These are phyloP conservation scores for Phasia obesa DNA, from an alignment of 2,888 invertebrate species.

Conservation along the genomic window DNA sequence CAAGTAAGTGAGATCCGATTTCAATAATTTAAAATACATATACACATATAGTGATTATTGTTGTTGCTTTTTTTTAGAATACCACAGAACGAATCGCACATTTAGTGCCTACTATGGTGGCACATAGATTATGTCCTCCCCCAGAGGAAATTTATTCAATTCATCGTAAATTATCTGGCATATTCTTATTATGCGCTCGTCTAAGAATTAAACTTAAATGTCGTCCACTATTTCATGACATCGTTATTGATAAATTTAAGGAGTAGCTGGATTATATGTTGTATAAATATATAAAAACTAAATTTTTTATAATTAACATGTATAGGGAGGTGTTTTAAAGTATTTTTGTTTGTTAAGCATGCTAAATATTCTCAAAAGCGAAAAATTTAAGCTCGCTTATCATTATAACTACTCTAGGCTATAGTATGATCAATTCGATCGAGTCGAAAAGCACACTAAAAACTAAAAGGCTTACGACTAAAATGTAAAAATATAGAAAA, in stretches of 20 bases:
- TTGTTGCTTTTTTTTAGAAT: slow-evolving; percentile 75
- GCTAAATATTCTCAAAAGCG: too few relatives aligned
- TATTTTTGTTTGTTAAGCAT: too few relatives aligned
- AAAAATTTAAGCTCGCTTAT: too few relatives aligned
- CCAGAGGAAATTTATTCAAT: slow-evolving; percentile 99
- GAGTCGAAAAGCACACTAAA: too few relatives aligned
- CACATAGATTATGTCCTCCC: slow-evolving; percentile 96
- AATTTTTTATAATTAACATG: too few relatives aligned
- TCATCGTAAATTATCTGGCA: slow-evolving; percentile 97
- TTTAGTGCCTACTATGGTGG: slow-evolving; percentile 95
- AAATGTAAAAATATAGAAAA: too few relatives aligned
- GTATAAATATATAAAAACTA: too few relatives aligned
- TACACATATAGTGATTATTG: slow-evolving; percentile 40
- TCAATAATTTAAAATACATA: neutral
- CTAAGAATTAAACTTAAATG: slow-evolving; percentile 92
- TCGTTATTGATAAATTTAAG: slow-evolving; percentile 83
- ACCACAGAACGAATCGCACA: slow-evolving; percentile 92
- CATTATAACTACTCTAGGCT: too few relatives aligned
- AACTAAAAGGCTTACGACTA: too few relatives aligned
- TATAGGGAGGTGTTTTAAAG: too few relatives aligned
- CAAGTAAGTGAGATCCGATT: slow-evolving; percentile 83
- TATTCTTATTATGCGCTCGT: slow-evolving; percentile 95
- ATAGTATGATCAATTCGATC: too few relatives aligned
- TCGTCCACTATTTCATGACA: slow-evolving; percentile 90
- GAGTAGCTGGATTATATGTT: neutral